These are phyloP conservation scores for Ophioninae sp. DNA, from an alignment of 2,888 invertebrate genomes.

Conservation along the genomic window DNA sequence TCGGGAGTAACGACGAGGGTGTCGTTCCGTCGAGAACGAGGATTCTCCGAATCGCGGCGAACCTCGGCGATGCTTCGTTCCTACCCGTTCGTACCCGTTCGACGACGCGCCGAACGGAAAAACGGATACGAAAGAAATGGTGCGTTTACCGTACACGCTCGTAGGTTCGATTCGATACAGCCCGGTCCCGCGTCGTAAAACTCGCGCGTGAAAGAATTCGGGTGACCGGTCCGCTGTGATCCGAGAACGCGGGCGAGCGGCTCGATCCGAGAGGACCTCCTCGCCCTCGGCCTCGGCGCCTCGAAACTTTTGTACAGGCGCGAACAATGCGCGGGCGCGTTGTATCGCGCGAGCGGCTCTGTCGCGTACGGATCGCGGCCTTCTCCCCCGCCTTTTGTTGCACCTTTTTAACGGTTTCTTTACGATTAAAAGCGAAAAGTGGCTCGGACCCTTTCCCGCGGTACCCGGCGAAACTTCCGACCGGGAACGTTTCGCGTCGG, in stretches of 20 bases:
- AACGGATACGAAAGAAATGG: background rate
- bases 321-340: slow-evolving; percentile 7
- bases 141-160: slow-evolving; percentile 37
- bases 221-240: slow-evolving; percentile 13
- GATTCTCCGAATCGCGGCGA: too few relatives aligned
- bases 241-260: background rate
- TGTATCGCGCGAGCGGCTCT: slow-evolving; percentile 27
- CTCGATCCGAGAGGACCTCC: slow-evolving; percentile 14
- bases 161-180: slow-evolving; percentile 38
- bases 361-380: slow-evolving; percentile 30
- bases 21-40: too few relatives aligned
- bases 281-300: slow-evolving; percentile 21
- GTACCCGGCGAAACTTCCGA: slow-evolving; percentile 9
- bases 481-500: background rate
- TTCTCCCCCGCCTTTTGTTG: slow-evolving; percentile 52
- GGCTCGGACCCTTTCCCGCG: slow-evolving; percentile 36
- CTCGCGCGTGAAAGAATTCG: slow-evolving; percentile 37
- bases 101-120: background rate
- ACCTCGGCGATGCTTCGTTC: background rate
- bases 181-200: slow-evolving; percentile 45
- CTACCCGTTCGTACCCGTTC: background rate
- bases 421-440: slow-evolving; percentile 44
- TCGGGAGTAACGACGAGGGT: too few relatives aligned
- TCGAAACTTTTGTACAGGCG: slow-evolving; percentile 26
- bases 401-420: slow-evolving; percentile 52